Percentiles rank a stretch among this genome's conserved stretches.
phyloP scores from a whole-genome alignment of 1,140 invertebrate genomes.

The Metopolophium dirhodum region DNA sequence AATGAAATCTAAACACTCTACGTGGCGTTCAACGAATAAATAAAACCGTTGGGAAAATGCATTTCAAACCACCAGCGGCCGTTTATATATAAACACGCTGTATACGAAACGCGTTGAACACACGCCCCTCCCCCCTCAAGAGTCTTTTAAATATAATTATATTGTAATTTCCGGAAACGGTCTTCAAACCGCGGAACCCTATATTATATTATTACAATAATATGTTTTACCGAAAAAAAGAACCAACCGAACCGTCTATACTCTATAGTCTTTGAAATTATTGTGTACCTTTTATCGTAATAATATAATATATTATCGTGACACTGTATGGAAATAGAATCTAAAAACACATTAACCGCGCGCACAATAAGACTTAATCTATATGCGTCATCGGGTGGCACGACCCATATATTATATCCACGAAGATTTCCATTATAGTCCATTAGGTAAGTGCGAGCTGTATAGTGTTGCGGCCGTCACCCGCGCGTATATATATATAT shows the following conservation, averaged over 20 bases:
- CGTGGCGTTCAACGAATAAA: background rate
- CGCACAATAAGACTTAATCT: background rate
- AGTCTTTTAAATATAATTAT: background rate
- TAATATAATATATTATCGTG: background rate
- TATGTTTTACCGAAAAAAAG: background rate
- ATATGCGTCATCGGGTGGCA: conserved; percentile 11
- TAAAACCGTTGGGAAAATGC: background rate
- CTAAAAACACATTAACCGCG: conserved; percentile 24
- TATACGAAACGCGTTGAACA: background rate
- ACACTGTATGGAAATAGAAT: conserved; percentile 24
- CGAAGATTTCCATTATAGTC: conserved; percentile 17
- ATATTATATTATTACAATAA: background rate
- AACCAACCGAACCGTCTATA: background rate
- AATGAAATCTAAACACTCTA: background rate
- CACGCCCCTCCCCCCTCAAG: too few species aligned
- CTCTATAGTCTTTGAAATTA: background rate
- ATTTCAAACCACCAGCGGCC: background rate
- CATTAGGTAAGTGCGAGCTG: conserved; percentile 10
- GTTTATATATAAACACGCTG: background rate
- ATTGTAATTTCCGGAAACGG: background rate
- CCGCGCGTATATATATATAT: background rate
- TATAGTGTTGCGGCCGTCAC: background rate
- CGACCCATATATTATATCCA: background rate
- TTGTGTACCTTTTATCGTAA: background rate
- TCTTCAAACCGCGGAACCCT: background rate